Evolutionary conservation across 2,888 invertebrate species (phyloP).

Genomic region (Trisateles emortualis): DNA sequence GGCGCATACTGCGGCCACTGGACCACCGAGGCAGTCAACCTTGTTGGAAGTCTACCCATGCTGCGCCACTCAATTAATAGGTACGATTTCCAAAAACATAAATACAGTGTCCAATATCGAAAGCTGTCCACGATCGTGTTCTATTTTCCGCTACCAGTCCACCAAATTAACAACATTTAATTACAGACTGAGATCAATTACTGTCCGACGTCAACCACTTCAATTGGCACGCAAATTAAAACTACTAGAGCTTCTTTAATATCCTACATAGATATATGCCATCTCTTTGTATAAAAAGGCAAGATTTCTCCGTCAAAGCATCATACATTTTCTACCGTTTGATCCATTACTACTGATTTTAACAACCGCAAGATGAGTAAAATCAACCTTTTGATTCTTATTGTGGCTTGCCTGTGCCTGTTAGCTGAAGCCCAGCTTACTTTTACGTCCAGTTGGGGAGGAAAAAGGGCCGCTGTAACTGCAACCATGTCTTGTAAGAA

Average conservation of each 20-base stretch:
- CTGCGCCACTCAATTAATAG: too few relatives aligned
- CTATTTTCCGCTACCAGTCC: background rate
- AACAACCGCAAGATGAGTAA: constrained; percentile 60
- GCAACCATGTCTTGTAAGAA: constrained; percentile 65
- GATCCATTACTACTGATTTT: constrained; percentile 4
- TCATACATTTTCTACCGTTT: constrained; percentile 18
- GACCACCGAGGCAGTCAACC: too few relatives aligned
- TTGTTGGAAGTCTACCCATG: too few relatives aligned
- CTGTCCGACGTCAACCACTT: background rate
- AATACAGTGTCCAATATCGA: too few relatives aligned
- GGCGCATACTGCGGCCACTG: too few relatives aligned
- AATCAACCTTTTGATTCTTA: constrained; percentile 53
- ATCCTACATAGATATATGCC: background rate
- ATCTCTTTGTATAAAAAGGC: constrained; percentile 29
- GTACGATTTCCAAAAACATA: too few relatives aligned
- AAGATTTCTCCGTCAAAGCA: background rate
- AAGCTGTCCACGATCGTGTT: background rate
- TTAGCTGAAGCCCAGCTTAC: constrained; percentile 81
- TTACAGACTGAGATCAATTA: constrained; percentile 4
- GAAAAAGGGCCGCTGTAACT: constrained; percentile 66
- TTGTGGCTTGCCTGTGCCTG: constrained; percentile 64
- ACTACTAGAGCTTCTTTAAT: constrained; percentile 25
- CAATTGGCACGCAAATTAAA: constrained; percentile 32
- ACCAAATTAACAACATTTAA: constrained; percentile 1
- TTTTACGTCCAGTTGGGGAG: constrained; percentile 86